These are phyloP conservation scores for Tetragnatha montana DNA, from an alignment of 2,888 invertebrate species.

Conservation along the genomic window DNA sequence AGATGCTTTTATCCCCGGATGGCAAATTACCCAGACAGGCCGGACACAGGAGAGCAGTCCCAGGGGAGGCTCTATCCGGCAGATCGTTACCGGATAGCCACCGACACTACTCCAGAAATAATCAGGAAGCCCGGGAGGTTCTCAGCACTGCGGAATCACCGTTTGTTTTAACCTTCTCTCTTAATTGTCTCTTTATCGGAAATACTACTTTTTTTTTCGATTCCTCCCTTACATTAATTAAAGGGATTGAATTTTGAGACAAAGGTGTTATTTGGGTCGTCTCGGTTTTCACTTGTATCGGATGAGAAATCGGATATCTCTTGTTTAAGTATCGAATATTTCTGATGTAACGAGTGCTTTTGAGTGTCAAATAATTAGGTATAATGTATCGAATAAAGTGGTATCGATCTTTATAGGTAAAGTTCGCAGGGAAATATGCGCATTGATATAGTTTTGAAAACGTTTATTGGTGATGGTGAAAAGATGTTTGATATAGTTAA, in stretches of 20 bases:
- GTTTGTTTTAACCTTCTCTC: conserved; percentile 13
- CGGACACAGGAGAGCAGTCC: conserved; percentile 31
- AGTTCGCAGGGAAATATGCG: no score
- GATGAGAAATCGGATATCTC: no score
- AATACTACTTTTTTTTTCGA: neutral
- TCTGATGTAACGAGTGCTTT: no score
- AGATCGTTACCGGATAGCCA: conserved; percentile 56
- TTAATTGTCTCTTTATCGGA: neutral
- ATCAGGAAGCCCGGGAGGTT: conserved; percentile 14
- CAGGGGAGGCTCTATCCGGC: conserved; percentile 39
- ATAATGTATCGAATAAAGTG: no score
- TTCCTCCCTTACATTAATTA: neutral
- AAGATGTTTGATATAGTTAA: no score
- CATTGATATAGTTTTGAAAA: no score
- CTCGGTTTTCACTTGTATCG: no score
- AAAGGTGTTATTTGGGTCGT: no score
- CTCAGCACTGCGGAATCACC: conserved; percentile 40
- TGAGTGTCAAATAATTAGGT: no score
- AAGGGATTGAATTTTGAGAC: neutral
- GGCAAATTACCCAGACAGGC: conserved; percentile 6
- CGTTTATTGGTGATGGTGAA: no score
- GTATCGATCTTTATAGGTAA: no score
- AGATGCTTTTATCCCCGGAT: neutral
- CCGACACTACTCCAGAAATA: neutral
- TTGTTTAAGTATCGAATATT: no score